Base-by-base conservation (phyloP, 2,888 invertebrate species). In the Clanis bilineata region DNA sequence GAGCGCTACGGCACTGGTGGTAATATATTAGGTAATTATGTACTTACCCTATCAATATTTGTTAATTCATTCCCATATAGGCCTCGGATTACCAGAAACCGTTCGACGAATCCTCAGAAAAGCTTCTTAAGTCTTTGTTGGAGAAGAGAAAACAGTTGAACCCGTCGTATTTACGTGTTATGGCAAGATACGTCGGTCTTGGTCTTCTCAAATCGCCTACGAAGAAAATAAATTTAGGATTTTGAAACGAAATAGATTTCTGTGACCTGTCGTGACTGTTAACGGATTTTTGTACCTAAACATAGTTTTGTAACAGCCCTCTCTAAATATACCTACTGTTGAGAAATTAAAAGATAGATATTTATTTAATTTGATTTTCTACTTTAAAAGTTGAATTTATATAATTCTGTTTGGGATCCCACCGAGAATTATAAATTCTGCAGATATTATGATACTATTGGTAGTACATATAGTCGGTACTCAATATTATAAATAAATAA, bases 171-270 rank as follows among this genome's bases (percentile, higher is more conserved):
- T 80, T 91, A 10, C 75, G 90, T 47, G 87, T 91, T 3, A 88
- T 91, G 90, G 90, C 91, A n/a, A 80, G 89, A n/a, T 90, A 90
- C 55, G 88, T 90, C 1, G 91, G 91, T 0, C 73, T 90, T 6
- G 90, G 91, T 7, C 74, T 91, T 12, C 67, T 91, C 15, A 88
- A 86, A 67, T 63, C 73, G 0, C 77, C 79, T 2, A 68, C 60
- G 7, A 75, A 69, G 63, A 70, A 64, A 62, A 68, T 43, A 56
- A 60, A 38, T 32, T 2, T 39, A 12, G 1, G 23, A 18, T 38
- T 6, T 25, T 23, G 12, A 28, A 47, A 10, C 9, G n/a, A n/a
- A n/a, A n/a, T n/a, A n/a, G n/a, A n/a, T n/a, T n/a, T n/a, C n/a
- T 44, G 10, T 21, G 4, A 9, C 9, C 9, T 21, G 38, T 21